Percentiles rank a stretch among this genome's conserved stretches.
Evolutionary conservation across 2,888 invertebrate genomes (phyloP).

Genomic region (Polyploca ridens): DNA sequence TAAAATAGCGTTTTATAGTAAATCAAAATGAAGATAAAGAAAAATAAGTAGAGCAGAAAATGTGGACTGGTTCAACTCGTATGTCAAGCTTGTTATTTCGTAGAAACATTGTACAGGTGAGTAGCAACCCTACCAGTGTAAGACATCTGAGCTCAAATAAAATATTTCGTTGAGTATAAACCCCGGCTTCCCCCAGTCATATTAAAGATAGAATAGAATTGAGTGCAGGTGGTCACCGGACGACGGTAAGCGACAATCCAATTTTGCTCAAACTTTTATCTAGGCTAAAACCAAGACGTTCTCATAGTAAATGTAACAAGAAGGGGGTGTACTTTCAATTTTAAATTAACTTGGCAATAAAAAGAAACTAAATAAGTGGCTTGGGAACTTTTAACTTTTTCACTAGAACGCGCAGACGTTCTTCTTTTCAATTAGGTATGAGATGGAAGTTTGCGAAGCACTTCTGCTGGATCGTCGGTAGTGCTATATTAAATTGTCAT

Average conservation of each 20-base stretch:
- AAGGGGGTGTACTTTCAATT: conserved; percentile 19
- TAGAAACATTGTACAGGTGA: background rate
- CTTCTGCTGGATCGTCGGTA: background rate
- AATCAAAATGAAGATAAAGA: too few species aligned
- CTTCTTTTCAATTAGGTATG: conserved; percentile 3
- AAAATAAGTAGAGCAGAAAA: too few species aligned
- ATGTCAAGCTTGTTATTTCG: background rate
- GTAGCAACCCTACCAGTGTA: conserved; percentile 27
- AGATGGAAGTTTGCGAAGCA: background rate
- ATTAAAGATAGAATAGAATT: conserved; percentile 23
- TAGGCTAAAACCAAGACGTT: conserved; percentile 22
- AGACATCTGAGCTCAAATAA: conserved; percentile 26
- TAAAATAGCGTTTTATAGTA: too few species aligned
- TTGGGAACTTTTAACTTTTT: conserved; percentile 23
- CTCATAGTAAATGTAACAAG: conserved; percentile 26
- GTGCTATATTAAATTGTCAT: background rate
- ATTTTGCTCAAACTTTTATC: conserved; percentile 35
- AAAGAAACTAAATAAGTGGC: conserved; percentile 21
- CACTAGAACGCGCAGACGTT: background rate
- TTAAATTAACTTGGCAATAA: conserved; percentile 17
- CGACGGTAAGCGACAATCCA: conserved; percentile 38
- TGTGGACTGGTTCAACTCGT: background rate
- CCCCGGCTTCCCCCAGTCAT: conserved; percentile 15
- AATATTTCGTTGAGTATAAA: conserved; percentile 26
- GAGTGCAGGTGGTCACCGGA: conserved; percentile 33